Conservation (phyloP, 2,888 invertebrate species). For the Plutella xylostella region DNA sequence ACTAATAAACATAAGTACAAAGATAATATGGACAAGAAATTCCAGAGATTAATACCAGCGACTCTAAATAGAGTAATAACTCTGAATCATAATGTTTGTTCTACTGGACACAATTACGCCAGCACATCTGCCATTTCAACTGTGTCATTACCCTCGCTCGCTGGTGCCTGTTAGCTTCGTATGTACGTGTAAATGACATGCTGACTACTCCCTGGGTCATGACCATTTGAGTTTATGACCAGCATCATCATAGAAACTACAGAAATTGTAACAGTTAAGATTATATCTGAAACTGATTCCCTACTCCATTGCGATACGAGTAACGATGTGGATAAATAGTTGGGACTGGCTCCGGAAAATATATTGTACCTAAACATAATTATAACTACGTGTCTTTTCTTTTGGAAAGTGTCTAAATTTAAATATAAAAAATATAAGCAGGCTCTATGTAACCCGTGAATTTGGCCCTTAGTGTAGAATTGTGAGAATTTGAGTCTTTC, state of each 20-base stretch:
- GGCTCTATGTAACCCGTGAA: no score
- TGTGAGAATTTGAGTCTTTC: no score
- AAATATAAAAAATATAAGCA: no score
- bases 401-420: no score
- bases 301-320: neutral
- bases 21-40: no score
- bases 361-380: no score
- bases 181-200: constrained; percentile 37
- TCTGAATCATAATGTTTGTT: constrained; percentile 1
- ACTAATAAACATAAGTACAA: no score
- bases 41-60: no score
- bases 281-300: constrained; percentile 8
- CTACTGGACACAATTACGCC: constrained; percentile 41
- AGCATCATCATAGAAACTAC: constrained; percentile 26
- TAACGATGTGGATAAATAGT: neutral
- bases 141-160: constrained; percentile 59
- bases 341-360: no score
- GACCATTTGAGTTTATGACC: constrained; percentile 44
- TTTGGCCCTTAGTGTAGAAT: no score
- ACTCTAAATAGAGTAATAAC: no score
- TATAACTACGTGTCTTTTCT: no score
- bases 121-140: constrained; percentile 43
- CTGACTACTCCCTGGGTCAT: constrained; percentile 46
- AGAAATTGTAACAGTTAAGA: constrained; percentile 26
- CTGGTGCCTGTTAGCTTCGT: constrained; percentile 60